These are phyloP conservation scores for Carassius auratus DNA, from an alignment of 2,113 vertebrate genomes.

Conservation along the genomic window DNA sequence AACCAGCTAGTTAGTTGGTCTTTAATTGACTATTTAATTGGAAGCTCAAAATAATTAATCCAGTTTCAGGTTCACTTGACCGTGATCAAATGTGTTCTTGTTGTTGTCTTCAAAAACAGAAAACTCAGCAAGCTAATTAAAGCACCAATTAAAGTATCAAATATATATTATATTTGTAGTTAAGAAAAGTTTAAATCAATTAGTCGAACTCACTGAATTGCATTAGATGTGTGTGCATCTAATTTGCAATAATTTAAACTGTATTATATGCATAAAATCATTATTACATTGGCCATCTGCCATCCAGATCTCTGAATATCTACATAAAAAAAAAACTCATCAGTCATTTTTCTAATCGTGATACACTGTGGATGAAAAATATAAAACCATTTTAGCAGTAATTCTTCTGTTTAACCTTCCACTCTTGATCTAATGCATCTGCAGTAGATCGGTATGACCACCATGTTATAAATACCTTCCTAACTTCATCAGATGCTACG, in stretches of 20 bases:
- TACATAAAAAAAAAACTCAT: not conserved
- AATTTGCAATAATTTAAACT: not conserved
- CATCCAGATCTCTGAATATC: not conserved
- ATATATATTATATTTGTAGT: not conserved
- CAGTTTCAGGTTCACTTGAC: not conserved
- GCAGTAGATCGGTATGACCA: not conserved
- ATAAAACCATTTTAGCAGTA: not conserved
- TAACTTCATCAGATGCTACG: not conserved
- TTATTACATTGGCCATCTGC: not conserved
- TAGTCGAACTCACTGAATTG: not conserved
- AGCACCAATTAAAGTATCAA: not conserved
- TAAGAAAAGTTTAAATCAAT: not conserved
- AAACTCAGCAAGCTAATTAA: not conserved
- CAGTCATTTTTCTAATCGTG: not conserved
- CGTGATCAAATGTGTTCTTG: not conserved
- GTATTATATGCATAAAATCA: not conserved
- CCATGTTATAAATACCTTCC: constrained; percentile 6
- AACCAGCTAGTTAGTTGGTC: not conserved
- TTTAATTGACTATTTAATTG: not conserved
- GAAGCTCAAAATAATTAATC: not conserved
- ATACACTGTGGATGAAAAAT: not conserved
- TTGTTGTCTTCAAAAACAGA: not conserved
- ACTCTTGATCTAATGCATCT: not conserved
- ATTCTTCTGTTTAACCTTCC: not conserved
- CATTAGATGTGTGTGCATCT: not conserved